phyloP scores from a whole-genome alignment of 2,113 vertebrate species.

The Halcyon senegalensis region DNA sequence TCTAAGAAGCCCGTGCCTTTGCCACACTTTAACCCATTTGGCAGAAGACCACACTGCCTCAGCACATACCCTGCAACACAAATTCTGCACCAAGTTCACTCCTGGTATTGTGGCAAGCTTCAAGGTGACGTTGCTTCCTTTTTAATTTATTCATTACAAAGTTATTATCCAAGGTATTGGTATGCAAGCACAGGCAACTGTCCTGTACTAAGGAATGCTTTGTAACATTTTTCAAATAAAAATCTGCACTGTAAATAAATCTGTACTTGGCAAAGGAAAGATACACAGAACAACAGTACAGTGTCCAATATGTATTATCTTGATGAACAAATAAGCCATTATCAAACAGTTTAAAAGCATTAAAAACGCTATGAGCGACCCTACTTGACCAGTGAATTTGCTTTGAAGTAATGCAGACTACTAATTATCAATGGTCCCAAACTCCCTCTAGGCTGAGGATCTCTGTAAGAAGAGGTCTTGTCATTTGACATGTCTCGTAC shows the following conservation, averaged over 20 bases:
- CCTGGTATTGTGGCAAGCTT: neutral
- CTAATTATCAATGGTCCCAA: neutral
- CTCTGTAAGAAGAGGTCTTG: neutral
- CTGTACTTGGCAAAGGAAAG: neutral
- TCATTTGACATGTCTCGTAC: accelerated
- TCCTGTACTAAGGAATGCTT: neutral
- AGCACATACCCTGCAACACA: neutral
- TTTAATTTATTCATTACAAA: neutral
- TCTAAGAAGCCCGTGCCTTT: neutral
- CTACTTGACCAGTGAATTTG: neutral
- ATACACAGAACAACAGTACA: neutral
- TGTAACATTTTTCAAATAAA: neutral
- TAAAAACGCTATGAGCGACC: neutral
- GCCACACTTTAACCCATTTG: neutral
- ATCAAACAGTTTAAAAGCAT: neutral
- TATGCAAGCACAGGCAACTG: neutral
- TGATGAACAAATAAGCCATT: neutral
- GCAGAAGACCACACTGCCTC: neutral
- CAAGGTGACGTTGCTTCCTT: neutral
- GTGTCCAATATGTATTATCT: neutral
- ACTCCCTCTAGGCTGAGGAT: neutral
- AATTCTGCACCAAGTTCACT: neutral
- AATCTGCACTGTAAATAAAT: neutral
- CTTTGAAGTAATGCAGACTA: neutral
- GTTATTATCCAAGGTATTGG: neutral